phyloP scores from a whole-genome alignment of 2,797 vertebrate species.

The Arrhamphus sclerolepis region DNA sequence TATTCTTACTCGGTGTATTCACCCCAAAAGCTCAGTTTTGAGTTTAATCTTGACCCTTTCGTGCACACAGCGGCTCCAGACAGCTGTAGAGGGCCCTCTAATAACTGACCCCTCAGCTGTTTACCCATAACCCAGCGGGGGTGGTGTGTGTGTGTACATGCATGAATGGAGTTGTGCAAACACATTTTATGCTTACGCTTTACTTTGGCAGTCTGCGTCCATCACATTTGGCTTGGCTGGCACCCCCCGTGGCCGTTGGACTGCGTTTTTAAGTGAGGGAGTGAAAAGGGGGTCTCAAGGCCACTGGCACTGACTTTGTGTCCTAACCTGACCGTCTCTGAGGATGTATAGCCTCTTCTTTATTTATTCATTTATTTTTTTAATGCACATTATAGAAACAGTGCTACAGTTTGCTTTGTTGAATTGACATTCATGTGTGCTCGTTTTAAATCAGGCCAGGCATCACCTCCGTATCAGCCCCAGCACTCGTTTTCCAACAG shows the following conservation, averaged over 20 bases:
- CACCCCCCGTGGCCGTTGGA: constrained; percentile 11
- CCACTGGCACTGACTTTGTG: not conserved
- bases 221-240: constrained; percentile 25
- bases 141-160: too few relatives aligned
- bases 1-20: not conserved
- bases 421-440: constrained; percentile 3
- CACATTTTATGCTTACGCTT: constrained; percentile 12
- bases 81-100: too few relatives aligned
- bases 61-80: too few relatives aligned
- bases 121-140: too few relatives aligned
- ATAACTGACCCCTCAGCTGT: too few relatives aligned
- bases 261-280: not conserved
- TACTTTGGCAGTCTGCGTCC: constrained; percentile 23
- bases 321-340: constrained; percentile 11
- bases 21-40: not conserved
- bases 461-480: not conserved
- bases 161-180: not conserved
- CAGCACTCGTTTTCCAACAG: not conserved
- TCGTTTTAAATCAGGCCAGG: not conserved
- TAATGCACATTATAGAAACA: not conserved
- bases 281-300: not conserved
- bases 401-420: not conserved
- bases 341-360: constrained; percentile 7
- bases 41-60: not conserved
- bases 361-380: too few relatives aligned